Evolutionary conservation across 2,888 invertebrate genomes (phyloP).

Genomic region (Microdon myrmicae): DNA sequence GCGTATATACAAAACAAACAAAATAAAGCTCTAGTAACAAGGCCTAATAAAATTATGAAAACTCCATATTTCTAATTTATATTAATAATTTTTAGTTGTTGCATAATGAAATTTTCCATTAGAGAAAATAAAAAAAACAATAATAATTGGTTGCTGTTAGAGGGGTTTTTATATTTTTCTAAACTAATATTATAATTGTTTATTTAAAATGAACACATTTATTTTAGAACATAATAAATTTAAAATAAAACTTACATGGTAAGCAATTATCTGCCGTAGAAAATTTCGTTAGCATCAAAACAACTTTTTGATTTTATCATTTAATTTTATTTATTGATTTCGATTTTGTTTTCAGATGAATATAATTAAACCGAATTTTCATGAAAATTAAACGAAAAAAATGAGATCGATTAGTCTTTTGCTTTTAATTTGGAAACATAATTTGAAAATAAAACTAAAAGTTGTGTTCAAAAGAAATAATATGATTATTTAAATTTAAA

Average conservation of each 20-base stretch:
- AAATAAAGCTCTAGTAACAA: too few species aligned
- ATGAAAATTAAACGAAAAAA: conserved; percentile 46
- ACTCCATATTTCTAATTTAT: too few species aligned
- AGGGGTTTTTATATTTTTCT: too few species aligned
- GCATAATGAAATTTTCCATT: too few species aligned
- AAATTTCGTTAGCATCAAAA: conserved; percentile 65
- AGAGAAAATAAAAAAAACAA: too few species aligned
- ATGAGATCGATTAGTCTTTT: conserved; percentile 8
- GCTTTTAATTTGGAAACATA: conserved; percentile 17
- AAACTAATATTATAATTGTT: conserved; percentile 7
- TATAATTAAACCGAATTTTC: conserved; percentile 25
- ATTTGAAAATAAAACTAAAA: conserved; percentile 15
- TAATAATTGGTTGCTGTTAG: too few species aligned
- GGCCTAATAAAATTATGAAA: too few species aligned
- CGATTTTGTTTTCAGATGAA: conserved; percentile 22
- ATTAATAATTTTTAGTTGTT: too few species aligned
- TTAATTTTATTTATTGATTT: conserved; percentile 28
- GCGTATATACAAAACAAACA: too few species aligned
- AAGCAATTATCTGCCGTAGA: conserved; percentile 66
- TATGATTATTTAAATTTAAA: too few species aligned
- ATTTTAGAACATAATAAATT: conserved; percentile 20
- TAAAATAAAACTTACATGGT: conserved; percentile 65
- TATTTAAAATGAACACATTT: too few species aligned
- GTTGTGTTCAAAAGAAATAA: too few species aligned
- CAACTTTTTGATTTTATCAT: conserved; percentile 55